Conservation (phyloP, 2,888 invertebrate genomes). For the Eupithecia centaureata region DNA sequence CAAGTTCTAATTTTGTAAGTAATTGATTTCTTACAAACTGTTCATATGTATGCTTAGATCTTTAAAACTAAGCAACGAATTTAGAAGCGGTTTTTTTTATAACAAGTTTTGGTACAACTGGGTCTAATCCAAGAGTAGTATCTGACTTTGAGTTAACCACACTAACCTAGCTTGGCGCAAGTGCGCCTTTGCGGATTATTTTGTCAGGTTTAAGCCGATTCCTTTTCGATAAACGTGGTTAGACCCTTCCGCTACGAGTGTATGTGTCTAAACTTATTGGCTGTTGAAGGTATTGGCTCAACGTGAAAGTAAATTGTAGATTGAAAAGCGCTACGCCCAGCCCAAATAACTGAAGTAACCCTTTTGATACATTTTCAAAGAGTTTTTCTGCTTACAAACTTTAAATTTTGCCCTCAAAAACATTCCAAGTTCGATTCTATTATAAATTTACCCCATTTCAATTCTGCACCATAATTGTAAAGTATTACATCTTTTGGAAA, state of each 20-base stretch:
- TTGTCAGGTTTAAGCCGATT: neutral
- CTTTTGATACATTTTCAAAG: too few species aligned
- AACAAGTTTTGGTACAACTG: too few species aligned
- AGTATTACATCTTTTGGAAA: too few species aligned
- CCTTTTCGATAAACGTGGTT: neutral
- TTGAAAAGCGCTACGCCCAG: neutral
- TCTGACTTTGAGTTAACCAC: too few species aligned
- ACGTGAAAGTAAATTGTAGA: neutral
- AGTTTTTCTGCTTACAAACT: neutral
- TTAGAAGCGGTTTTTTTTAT: too few species aligned
- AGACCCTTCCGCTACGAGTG: conserved; percentile 6
- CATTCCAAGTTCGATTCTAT: neutral
- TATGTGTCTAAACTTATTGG: conserved; percentile 18
- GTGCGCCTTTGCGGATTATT: neutral
- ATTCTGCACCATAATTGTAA: neutral
- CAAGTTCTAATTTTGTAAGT: too few species aligned
- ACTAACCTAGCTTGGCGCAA: too few species aligned
- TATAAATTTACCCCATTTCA: neutral
- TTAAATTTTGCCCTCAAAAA: neutral
- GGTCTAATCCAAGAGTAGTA: too few species aligned
- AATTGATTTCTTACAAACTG: too few species aligned
- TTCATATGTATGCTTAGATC: too few species aligned
- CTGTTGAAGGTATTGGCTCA: conserved; percentile 1
- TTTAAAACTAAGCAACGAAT: too few species aligned
- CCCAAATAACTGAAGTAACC: neutral